Evolutionary conservation across 1,140 invertebrate species (phyloP).

Genomic region (Hyposmocoma kahamanoa): DNA sequence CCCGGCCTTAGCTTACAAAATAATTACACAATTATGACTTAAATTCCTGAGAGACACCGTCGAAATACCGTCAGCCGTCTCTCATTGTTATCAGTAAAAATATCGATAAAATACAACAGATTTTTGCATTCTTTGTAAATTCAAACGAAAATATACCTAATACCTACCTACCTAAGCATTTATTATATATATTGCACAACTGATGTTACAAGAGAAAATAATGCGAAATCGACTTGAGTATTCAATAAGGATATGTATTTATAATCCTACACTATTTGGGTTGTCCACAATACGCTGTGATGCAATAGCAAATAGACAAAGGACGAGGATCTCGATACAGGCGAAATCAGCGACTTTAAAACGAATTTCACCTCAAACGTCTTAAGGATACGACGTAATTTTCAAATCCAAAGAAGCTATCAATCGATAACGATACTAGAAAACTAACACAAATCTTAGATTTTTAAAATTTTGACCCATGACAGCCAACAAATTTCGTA

Average conservation of each 20-base stretch:
- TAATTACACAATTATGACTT: slow-evolving; percentile 71
- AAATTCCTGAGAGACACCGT: slow-evolving; percentile 39
- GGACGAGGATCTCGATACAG: slow-evolving; percentile 17
- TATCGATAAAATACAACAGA: slow-evolving; percentile 72
- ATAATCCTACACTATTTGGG: slow-evolving; percentile 60
- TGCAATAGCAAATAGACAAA: slow-evolving; percentile 49
- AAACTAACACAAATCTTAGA: too few relatives aligned
- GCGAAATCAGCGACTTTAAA: slow-evolving; percentile 34
- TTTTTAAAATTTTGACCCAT: too few relatives aligned
- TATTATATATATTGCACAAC: slow-evolving; percentile 70
- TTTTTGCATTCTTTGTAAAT: slow-evolving; percentile 68
- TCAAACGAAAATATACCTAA: slow-evolving; percentile 69
- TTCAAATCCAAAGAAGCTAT: too few relatives aligned
- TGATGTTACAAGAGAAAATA: slow-evolving; percentile 57
- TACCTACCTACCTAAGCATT: slow-evolving; percentile 70
- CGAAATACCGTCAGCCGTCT: slow-evolving; percentile 30
- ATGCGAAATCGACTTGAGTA: slow-evolving; percentile 66
- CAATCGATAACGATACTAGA: too few relatives aligned
- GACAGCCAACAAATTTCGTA: too few relatives aligned
- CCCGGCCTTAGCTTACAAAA: slow-evolving; percentile 69
- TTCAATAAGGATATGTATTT: slow-evolving; percentile 70
- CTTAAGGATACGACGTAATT: too few relatives aligned
- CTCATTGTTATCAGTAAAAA: slow-evolving; percentile 61
- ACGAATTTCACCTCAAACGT: too few relatives aligned
- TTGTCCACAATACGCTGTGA: slow-evolving; percentile 48